Base-by-base conservation (phyloP, 2,888 invertebrate genomes). In the Eubasilissa splendida region DNA sequence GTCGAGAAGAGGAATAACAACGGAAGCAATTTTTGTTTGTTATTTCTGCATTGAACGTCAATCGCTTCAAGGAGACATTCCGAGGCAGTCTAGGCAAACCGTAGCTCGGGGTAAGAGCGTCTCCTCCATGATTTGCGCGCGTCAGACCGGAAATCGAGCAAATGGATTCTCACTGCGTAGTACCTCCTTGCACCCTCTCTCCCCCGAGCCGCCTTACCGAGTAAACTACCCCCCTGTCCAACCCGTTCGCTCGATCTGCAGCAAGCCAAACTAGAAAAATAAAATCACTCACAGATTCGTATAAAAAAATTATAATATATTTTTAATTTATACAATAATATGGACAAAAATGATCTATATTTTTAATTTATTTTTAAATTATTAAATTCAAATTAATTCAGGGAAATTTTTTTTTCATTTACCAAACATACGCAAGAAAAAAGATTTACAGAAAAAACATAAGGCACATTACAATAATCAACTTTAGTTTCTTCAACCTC, bases 121-220 rank as follows among this genome's bases (percentile, higher is more conserved):
- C 77, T 66, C 77, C 58, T 50, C 59, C 77, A 59, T 76, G 82
- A 79, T 79, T 79, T 77, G 82, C 56, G 79, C 77, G 83, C 83
- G 83, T 77, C 81, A 83, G 83, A 81, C 81, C 83, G 83, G 83
- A 83, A 81, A 81, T 79, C 76, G 80, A 77, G 79, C 81, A 83
- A 83, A 83, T 83, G 83, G 83, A 83, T 81, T 79, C 80, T 59
- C 33, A 66, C 78, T 77, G 71, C 58, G 71, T 73, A 73, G 71
- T 73, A 58, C 58, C 65, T 59, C 54, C 52, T 60, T n/a, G 12
- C 50, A 33, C 66, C 12, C 54, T 12, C 71, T 14, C 7, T 14
- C 54, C 70, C 52, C 53, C 5, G 14, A 50, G n/a, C n/a, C 52
- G 22, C 22, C 10, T 31, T 31, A 63, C 33, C 33, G 42, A 63